phyloP scores from a whole-genome alignment of 2,113 vertebrate genomes.

The Baryphthengus martii region DNA sequence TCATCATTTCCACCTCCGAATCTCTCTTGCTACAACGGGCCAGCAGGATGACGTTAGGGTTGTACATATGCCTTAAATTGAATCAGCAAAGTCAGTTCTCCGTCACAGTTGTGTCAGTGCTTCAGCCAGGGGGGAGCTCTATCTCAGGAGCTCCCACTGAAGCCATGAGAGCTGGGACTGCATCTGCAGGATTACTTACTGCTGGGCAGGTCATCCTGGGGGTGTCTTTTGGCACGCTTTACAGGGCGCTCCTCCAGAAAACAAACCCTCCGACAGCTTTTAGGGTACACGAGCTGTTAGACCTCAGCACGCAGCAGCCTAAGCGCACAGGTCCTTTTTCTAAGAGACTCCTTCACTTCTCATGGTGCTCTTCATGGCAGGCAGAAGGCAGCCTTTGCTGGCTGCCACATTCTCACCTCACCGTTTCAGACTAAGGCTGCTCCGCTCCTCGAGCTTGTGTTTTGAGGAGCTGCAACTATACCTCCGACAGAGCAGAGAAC shows the following conservation, averaged over 20 bases:
- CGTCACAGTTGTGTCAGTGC: background rate
- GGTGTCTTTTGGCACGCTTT: fast-evolving
- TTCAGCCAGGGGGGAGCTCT: background rate
- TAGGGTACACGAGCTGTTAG: background rate
- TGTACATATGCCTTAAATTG: background rate
- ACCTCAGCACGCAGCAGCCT: background rate
- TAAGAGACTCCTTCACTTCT: background rate
- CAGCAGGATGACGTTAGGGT: fast-evolving
- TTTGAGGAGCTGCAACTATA: background rate
- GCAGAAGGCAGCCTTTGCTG: background rate
- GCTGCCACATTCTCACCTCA: background rate
- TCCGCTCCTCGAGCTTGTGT: background rate
- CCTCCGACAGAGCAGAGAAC: background rate
- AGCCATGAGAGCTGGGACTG: background rate
- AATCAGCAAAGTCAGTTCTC: background rate
- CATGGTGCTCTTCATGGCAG: background rate
- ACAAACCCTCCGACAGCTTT: background rate
- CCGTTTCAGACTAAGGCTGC: background rate
- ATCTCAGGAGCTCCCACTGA: background rate
- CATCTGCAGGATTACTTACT: background rate
- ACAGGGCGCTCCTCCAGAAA: background rate
- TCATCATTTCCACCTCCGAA: background rate
- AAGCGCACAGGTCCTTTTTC: background rate
- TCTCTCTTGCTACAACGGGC: background rate
- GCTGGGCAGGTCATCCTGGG: background rate